These are phyloP conservation scores for Chromis chromis DNA, from an alignment of 2,797 vertebrate genomes.

Conservation along the genomic window DNA sequence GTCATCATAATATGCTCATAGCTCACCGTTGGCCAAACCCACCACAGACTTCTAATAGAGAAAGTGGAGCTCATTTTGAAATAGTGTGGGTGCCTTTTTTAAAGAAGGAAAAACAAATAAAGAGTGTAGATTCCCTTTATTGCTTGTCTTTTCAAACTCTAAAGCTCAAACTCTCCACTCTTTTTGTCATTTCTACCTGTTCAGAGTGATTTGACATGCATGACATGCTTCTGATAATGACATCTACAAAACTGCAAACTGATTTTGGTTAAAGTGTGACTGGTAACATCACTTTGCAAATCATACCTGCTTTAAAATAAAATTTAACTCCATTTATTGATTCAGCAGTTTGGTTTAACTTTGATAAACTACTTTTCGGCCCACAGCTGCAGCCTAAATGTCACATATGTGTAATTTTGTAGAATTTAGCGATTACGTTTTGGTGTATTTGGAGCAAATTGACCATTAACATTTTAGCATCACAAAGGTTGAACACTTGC, in stretches of 20 bases:
- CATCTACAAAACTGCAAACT: neutral
- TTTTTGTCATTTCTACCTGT: neutral
- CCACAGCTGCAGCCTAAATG: slow-evolving; percentile 24
- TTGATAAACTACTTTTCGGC: slow-evolving; percentile 34
- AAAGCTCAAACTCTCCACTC: neutral
- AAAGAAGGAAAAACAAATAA: neutral
- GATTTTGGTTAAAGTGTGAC: slow-evolving; percentile 38
- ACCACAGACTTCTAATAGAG: slow-evolving; percentile 3
- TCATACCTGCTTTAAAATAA: slow-evolving; percentile 31
- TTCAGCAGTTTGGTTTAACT: neutral
- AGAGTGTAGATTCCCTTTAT: neutral
- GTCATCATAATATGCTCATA: slow-evolving; percentile 33
- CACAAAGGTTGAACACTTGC: neutral
- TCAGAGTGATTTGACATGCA: neutral
- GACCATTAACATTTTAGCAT: neutral
- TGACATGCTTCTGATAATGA: neutral
- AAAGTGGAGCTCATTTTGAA: slow-evolving; percentile 7
- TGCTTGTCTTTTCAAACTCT: neutral
- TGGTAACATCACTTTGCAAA: slow-evolving; percentile 53
- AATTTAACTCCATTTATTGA: slow-evolving; percentile 16
- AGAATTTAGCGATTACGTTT: neutral
- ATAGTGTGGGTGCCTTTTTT: neutral
- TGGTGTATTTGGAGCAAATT: neutral
- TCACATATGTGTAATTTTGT: neutral
- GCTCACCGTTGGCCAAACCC: slow-evolving; percentile 24